A percentile compares a stretch with the other conserved stretches of the same genome.
phyloP scores from a whole-genome alignment of 2,888 invertebrate species.

The Tiliacea citrago region DNA sequence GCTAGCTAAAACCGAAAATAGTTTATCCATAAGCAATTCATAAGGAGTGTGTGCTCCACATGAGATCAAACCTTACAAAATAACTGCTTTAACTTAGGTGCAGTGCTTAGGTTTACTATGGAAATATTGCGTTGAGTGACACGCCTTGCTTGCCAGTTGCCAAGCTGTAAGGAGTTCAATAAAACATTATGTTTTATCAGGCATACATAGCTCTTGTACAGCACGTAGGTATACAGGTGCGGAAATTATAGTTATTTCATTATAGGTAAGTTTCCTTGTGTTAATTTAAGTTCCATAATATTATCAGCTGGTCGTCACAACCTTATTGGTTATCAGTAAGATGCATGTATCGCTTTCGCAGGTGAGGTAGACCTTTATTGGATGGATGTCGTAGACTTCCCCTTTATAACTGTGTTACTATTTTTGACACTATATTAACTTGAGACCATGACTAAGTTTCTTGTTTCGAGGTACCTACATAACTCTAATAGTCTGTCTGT shows the following conservation, averaged over 20 bases:
- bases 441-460: not conserved
- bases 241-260: not conserved
- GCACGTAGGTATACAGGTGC: not conserved
- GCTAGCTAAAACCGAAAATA: not conserved
- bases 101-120: not conserved
- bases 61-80: not conserved
- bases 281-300: not conserved
- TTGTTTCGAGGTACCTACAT: not conserved
- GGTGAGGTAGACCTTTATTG: not conserved
- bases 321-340: not conserved
- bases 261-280: not conserved
- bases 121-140: conserved; percentile 1
- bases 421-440: not conserved
- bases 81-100: not conserved
- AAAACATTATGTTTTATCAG: not conserved
- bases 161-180: not conserved
- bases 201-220: not conserved
- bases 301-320: conserved; percentile 1
- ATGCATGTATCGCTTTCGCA: not conserved
- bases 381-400: not conserved
- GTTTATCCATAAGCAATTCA: not conserved
- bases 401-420: not conserved
- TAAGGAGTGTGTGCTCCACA: too few relatives aligned
- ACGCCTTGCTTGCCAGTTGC: not conserved
- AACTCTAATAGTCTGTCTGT: too few relatives aligned